Evolutionary conservation across 2,888 invertebrate species (phyloP), one percentile per base, ranked within the genome.

Genomic region (Rhaphigaster nebulosa): DNA sequence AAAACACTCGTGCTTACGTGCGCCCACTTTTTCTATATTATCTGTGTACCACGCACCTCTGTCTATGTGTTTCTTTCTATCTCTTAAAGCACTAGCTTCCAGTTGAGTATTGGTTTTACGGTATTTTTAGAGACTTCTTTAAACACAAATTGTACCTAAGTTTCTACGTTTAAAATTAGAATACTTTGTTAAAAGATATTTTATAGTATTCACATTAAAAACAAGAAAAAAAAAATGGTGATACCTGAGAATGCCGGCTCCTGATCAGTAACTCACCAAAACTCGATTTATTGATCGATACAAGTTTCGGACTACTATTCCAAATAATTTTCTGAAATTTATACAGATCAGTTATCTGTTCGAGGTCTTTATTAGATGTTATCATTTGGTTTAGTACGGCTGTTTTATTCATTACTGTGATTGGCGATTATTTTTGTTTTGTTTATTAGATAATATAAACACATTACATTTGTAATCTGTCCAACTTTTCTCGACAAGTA

Each of bases 21-120:
- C 20, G 20, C 38, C 70, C 84, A 45, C 45, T 84, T 2, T 84
- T 34, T n/a, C n/a, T n/a, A n/a, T n/a, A n/a, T 38, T 76, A 20
- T 38, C 70, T 76, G 38, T 76, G 70, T 76, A 76, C 70, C 70
- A 76, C 4, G 84, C 84, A 84, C 84, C 4, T 15, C 84, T 84
- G n/a, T 84, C 84, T 84, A 13, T 84, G 84, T 84, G n/a, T 84
- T 50, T 26, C n/a, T 45, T 45, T 84, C 45, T 84, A 45, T 84
- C 26, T 84, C 23, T 84, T 15, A 45, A 3, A 45, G 84, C 84
- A 84, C 84, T 13, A 45, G 84, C 84, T 84, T 84, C n/a, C 87
- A 70, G 15, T 88, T 88, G 38, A 65, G 65, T 88, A 88, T 90
- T 76, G 88, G 41, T 87, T 80, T 90, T 87, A 54, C n/a, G 87